Base-by-base conservation (phyloP, 2,797 vertebrate genomes). In the Chelonia mydas region DNA sequence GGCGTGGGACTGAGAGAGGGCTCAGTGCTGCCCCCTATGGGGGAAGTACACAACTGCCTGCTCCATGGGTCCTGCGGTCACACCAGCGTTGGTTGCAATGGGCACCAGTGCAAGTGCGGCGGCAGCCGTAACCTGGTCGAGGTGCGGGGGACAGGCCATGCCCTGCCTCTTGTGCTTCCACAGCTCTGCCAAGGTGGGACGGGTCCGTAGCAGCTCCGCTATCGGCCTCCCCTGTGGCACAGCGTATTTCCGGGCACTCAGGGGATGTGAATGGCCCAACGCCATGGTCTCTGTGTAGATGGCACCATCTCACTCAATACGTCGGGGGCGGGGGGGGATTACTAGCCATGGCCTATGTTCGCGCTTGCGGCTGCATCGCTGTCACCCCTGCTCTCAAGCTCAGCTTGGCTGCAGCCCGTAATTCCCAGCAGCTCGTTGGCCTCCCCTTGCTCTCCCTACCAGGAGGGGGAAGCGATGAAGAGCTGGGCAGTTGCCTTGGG, bases 11-110 rank as follows among this genome's bases (percentile, higher is more conserved):
- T 37, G 57, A 77, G 61, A 83, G 47, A 86, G 87, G 27, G 55
- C 21, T 72, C 68, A 25, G 68, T 37, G 68, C 68, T 41, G 72
- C 84, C 88, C 13, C 41, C 27, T 27, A 2, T 0, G 3, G 0
- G 0, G 33, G 81, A 65, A 47, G 23, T 80, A 68, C 0, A 0
- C 25, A 68, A 87, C 77, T 37, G 16, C 27, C 28, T 37, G 81
- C 47, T 89, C 28, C 68, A 1, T 47, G 72, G 51, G 27, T 37
- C 49, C 41, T 54, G 81, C 61, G 27, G 2, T 79, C 1, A 2
- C 31, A 79, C 51, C 15, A 45, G 59, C 3, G 5, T 13, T 25
- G 89, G 15, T 37, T 68, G 33, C 90, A 90, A 0, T 25, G 19
- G n/a, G 47, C 55, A 61, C 7, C 57, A 47, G 83, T 15, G 68